A percentile compares a stretch with the other conserved stretches of the same genome.
Conservation (phyloP, 2,113 vertebrate species). For the Scomber scombrus region DNA sequence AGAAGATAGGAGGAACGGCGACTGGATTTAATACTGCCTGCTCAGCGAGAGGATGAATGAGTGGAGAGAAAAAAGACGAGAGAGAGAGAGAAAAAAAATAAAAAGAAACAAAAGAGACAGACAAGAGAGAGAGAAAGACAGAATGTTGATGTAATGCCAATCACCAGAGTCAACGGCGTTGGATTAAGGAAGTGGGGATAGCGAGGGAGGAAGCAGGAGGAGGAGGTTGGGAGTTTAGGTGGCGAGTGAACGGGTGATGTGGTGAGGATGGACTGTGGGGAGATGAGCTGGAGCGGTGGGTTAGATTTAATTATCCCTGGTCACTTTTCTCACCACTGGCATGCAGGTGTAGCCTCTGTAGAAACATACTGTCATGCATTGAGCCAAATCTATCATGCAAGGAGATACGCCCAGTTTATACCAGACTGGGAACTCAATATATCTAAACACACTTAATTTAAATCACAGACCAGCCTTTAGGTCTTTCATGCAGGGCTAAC, state of each 20-base stretch:
- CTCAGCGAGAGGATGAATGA: slow-evolving; percentile 62
- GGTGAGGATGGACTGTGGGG: slow-evolving; percentile 12
- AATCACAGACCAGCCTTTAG: neutral
- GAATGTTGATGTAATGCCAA: slow-evolving; percentile 79
- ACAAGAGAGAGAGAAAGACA: slow-evolving; percentile 56
- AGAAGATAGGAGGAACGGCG: slow-evolving; percentile 98
- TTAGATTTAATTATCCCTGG: slow-evolving; percentile 18
- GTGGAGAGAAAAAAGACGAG: slow-evolving; percentile 21
- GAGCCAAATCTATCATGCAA: slow-evolving; percentile 30
- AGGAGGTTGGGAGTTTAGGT: neutral
- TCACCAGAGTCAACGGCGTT: slow-evolving; percentile 62
- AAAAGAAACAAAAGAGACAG: slow-evolving; percentile 15
- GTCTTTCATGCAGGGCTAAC: slow-evolving; percentile 19
- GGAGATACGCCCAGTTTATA: neutral
- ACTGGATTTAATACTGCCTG: slow-evolving; percentile 94
- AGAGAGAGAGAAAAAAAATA: slow-evolving; percentile 16
- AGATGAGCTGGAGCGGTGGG: slow-evolving; percentile 36
- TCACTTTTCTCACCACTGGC: slow-evolving; percentile 85
- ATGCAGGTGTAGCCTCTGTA: slow-evolving; percentile 62
- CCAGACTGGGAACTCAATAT: no score
- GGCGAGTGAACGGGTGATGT: neutral
- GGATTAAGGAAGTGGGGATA: slow-evolving; percentile 58
- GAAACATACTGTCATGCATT: slow-evolving; percentile 24
- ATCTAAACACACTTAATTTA: neutral
- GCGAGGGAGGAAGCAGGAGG: slow-evolving; percentile 28